A percentile compares a stretch with the other conserved stretches of the same genome.
These are phyloP conservation scores for Gymnocypris eckloni DNA, from an alignment of 2,797 vertebrate species.

Conservation along the genomic window DNA sequence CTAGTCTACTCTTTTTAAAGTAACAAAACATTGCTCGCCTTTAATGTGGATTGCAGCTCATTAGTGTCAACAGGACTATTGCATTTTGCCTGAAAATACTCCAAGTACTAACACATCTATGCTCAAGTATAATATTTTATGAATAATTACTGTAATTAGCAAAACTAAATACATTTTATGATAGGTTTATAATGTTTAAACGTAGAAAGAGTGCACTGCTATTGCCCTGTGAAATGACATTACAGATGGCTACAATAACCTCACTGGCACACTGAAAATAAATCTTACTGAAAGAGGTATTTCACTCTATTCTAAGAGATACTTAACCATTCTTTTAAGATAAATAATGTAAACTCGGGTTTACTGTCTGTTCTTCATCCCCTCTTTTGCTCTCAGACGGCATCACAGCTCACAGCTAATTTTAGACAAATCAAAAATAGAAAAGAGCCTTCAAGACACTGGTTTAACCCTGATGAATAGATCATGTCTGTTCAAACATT, in stretches of 20 bases:
- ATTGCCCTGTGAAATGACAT: background rate
- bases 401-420: slow-evolving; percentile 37
- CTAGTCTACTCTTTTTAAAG: too few species aligned
- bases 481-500: background rate
- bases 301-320: background rate
- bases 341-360: background rate
- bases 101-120: background rate
- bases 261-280: background rate
- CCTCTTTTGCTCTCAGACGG: slow-evolving; percentile 35
- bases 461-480: slow-evolving; percentile 6
- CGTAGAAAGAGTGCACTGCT: background rate
- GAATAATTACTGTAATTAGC: background rate
- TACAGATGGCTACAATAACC: background rate
- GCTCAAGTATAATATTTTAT: background rate
- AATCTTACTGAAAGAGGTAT: background rate
- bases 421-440: slow-evolving; percentile 43
- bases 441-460: slow-evolving; percentile 16
- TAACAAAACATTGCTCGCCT: too few species aligned
- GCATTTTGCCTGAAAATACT: background rate
- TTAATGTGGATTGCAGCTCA: too few species aligned
- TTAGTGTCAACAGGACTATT: background rate
- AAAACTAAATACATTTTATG: background rate
- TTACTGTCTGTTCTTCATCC: slow-evolving; percentile 31
- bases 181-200: background rate
- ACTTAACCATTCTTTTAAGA: background rate